These are phyloP conservation scores for Brachyalestes nurse DNA, from an alignment of 2,797 vertebrate genomes.

Conservation along the genomic window DNA sequence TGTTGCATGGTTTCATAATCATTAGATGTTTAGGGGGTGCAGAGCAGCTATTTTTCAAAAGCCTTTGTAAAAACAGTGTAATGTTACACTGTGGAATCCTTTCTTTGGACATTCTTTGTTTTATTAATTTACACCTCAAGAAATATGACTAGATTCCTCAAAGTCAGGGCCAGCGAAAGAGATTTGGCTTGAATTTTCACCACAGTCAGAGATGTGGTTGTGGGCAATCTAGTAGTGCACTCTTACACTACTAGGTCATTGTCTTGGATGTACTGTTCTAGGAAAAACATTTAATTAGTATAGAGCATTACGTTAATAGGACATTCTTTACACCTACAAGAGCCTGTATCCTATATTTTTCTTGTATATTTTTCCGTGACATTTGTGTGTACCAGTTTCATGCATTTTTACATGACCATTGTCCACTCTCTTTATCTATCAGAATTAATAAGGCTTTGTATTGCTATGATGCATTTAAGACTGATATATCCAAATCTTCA, in stretches of 20 bases:
- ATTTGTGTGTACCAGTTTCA: no score
- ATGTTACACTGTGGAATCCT: background rate
- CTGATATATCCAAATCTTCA: no score
- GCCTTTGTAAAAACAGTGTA: background rate
- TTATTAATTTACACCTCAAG: conserved; percentile 12
- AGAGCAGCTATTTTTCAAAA: background rate
- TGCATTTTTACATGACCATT: no score
- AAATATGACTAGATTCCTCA: background rate
- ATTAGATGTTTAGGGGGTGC: background rate
- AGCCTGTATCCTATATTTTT: no score
- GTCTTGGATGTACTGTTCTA: background rate
- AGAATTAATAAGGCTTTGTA: no score
- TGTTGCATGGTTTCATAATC: conserved; percentile 3
- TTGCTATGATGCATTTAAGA: no score
- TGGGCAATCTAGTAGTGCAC: background rate
- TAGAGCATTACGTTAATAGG: background rate
- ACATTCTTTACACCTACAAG: no score
- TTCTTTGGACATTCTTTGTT: conserved; percentile 1
- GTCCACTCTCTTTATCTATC: no score
- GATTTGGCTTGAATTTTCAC: background rate
- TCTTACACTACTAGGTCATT: background rate
- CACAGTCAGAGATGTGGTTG: background rate
- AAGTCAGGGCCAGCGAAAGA: background rate
- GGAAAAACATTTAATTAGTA: background rate
- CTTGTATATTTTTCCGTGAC: no score